Evolutionary conservation across 2,797 vertebrate species (phyloP), one percentile per base, ranked within the genome.

Genomic region (Falco cherrug): DNA sequence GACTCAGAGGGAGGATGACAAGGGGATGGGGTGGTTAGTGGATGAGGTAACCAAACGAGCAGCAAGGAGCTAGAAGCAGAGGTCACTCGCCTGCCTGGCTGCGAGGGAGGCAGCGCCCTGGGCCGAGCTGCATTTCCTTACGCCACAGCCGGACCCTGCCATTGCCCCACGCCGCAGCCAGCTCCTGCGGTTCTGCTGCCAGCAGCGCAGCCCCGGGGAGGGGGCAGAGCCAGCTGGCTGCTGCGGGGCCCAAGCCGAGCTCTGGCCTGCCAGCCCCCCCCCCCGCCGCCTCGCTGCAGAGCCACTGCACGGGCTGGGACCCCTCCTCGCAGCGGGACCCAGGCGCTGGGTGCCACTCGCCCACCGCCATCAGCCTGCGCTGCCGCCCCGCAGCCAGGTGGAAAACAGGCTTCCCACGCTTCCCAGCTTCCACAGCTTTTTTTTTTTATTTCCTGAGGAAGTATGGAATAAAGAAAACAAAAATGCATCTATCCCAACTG

Each of bases 271-370:
- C 47, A 15, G 43, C 22, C 4, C 50, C 5, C 50, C 5, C 9
- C 67, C 45, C 50, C 39, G 12, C 39, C 17, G 16, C 3, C 37
- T 15, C 11, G 3, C 16, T 6, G 35, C 37, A 13, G n/a, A 65
- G 51, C 39, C 45, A 6, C 43, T 45, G 16, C 16, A 7, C 43
- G 16, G 43, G 43, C 47, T 47, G 10, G 47, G 20, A 11, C 22
- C 29, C 3, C 24, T 20, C 35, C 21, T 28, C 13, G 18, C 63
- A 51, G 69, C 39, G 33, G 68, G 25, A 28, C 21, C 35, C 4
- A 2, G 0, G n/a, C 4, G 0, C 5, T 24, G 5, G 33, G 35
- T 7, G 51, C 65, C 19, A 57, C 64, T 43, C 35, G 19, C 26
- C 24, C 31, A 6, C 43, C 10, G 35, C 70, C 11, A 41, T 13